Evolutionary conservation across 2,888 invertebrate genomes (phyloP).

Genomic region (Bruchidius siliquastri): DNA sequence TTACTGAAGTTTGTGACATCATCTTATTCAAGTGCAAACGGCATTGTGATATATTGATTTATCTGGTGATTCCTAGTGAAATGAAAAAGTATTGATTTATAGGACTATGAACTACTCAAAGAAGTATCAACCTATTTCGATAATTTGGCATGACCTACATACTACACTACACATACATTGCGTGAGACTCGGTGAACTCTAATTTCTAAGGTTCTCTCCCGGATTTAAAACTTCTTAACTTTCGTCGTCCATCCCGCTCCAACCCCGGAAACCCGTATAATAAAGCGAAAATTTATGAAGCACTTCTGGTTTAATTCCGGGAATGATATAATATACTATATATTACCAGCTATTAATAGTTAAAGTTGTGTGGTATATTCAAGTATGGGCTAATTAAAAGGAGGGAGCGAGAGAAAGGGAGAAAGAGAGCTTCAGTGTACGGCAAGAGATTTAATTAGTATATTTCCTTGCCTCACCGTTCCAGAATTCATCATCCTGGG

Average conservation of each 20-base stretch:
- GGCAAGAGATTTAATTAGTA: constrained; percentile 33
- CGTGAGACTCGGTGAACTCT: background rate
- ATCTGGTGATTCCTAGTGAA: no score
- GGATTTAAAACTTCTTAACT: background rate
- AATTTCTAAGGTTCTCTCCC: background rate
- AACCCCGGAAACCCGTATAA: background rate
- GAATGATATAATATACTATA: constrained; percentile 34
- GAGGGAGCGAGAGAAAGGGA: constrained; percentile 17
- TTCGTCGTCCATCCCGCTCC: background rate
- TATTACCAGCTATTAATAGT: constrained; percentile 36
- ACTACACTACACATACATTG: background rate
- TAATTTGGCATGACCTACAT: background rate
- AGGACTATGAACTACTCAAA: no score
- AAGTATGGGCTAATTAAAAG: constrained; percentile 34
- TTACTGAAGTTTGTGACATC: no score
- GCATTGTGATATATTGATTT: no score
- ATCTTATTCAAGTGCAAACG: no score
- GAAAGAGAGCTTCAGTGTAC: constrained; percentile 16
- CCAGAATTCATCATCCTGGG: constrained; percentile 30
- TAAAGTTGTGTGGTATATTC: constrained; percentile 35
- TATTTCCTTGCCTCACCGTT: constrained; percentile 24
- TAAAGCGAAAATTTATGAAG: constrained; percentile 19
- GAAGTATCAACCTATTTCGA: no score
- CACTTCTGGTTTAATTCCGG: constrained; percentile 32
- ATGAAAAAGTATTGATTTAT: no score